Percentiles rank a stretch among this genome's conserved stretches.
phyloP scores from a whole-genome alignment of 2,113 vertebrate species.

The Aphyosemion australe region DNA sequence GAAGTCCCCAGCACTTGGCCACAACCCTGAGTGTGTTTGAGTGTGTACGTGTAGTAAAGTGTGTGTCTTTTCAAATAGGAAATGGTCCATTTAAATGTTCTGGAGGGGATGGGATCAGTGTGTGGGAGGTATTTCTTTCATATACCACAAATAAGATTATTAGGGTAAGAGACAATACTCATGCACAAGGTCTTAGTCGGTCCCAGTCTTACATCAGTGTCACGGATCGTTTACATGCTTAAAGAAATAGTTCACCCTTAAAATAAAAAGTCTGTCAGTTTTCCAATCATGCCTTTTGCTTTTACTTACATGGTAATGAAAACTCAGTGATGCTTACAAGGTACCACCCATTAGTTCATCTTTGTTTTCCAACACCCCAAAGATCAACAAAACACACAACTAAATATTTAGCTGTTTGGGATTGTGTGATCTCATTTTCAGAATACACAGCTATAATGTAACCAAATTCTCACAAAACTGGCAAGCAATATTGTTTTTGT shows the following conservation, averaged over 20 bases:
- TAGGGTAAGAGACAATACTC: conserved; percentile 55
- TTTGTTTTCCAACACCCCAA: neutral
- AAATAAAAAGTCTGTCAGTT: conserved; percentile 29
- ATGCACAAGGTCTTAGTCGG: conserved; percentile 52
- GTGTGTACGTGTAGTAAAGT: conserved; percentile 23
- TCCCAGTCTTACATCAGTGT: conserved; percentile 53
- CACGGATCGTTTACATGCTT: conserved; percentile 51
- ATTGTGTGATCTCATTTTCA: neutral
- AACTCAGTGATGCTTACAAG: conserved; percentile 23
- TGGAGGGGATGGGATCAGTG: conserved; percentile 59
- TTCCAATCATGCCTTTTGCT: conserved; percentile 28
- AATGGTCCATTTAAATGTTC: conserved; percentile 68
- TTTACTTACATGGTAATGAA: conserved; percentile 16
- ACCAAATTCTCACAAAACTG: neutral
- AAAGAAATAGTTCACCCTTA: conserved; percentile 39
- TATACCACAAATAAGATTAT: conserved; percentile 66
- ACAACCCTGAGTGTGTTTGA: conserved; percentile 34
- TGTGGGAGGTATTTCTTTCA: conserved; percentile 73
- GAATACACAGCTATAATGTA: neutral
- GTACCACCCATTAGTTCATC: conserved; percentile 16
- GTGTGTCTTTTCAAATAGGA: conserved; percentile 52
- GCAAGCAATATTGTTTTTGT: neutral
- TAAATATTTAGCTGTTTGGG: no score
- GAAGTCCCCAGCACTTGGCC: conserved; percentile 79
- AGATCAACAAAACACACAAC: neutral